Percentiles rank a stretch among this genome's conserved stretches.
Evolutionary conservation across 2,113 vertebrate species (phyloP).

Genomic region (Cacatua alba): DNA sequence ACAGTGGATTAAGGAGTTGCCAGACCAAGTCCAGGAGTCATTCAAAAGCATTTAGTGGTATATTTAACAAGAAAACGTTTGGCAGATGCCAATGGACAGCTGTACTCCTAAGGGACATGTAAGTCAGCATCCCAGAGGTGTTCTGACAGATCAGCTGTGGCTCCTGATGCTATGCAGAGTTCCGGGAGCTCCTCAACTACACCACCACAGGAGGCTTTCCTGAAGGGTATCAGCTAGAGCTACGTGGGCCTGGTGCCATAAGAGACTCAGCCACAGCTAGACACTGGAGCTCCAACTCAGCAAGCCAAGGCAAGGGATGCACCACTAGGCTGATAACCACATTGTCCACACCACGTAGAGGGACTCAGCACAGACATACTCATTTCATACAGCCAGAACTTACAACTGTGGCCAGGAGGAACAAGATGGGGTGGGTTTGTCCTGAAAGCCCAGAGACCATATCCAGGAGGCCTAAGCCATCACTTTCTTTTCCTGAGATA

Average conservation of each 20-base stretch:
- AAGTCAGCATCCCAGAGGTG: background rate
- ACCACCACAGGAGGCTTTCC: background rate
- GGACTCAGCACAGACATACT: background rate
- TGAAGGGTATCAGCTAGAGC: background rate
- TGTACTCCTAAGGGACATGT: background rate
- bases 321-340: background rate
- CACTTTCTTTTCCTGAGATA: background rate
- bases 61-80: background rate
- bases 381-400: background rate
- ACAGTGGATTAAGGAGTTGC: background rate
- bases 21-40: background rate
- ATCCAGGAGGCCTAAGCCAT: background rate
- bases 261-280: background rate
- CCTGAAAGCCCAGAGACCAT: background rate
- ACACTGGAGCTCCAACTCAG: background rate
- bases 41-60: background rate
- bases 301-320: background rate
- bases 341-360: no score
- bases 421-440: background rate
- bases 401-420: background rate
- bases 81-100: background rate
- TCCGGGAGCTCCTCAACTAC: background rate
- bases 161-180: background rate
- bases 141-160: background rate
- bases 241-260: accelerated